Conservation (phyloP, 53 echinoderm and acorn worm genomes). For the Antedon mediterranea region DNA sequence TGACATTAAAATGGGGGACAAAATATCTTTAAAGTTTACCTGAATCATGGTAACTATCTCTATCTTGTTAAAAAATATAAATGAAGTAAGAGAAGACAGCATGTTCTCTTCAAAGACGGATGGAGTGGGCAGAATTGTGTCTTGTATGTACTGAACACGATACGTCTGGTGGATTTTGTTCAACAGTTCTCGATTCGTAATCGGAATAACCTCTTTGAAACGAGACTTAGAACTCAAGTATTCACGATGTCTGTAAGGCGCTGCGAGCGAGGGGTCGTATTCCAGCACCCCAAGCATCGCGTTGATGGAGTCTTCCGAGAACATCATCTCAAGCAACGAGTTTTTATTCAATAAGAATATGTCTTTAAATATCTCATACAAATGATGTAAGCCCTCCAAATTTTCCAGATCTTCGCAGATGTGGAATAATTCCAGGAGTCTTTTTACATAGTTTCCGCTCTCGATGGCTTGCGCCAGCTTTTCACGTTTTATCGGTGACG, state of each 20-base stretch:
- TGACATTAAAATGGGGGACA: no score
- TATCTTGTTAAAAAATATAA: conserved; percentile 98
- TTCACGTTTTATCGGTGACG: conserved; percentile 76
- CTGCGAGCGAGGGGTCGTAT: conserved; percentile 53
- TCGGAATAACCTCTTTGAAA: conserved; percentile 90
- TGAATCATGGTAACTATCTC: conserved; percentile 99
- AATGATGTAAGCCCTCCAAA: conserved; percentile 70
- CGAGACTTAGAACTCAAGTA: conserved; percentile 89
- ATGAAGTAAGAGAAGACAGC: conserved; percentile 80
- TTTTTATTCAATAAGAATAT: conserved; percentile 90
- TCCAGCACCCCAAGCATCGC: conserved; percentile 90
- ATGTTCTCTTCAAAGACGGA: conserved; percentile 99
- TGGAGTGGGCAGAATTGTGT: conserved; percentile 90
- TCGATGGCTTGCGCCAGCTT: conserved; percentile 92
- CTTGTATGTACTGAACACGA: conserved; percentile 98
- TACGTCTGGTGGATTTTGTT: conserved; percentile 99
- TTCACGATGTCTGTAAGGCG: conserved; percentile 77
- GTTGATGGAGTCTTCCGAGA: conserved; percentile 88
- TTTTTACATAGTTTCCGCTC: conserved; percentile 78
- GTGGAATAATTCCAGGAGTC: conserved; percentile 79
- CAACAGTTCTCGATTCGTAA: conserved; percentile 84
- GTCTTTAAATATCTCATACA: conserved; percentile 92
- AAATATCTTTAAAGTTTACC: conserved; percentile 27
- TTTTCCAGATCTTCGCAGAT: conserved; percentile 98
- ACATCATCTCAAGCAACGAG: conserved; percentile 86